Percentiles rank a stretch among this genome's conserved stretches.
These are phyloP conservation scores for Acleris sparsana DNA, from an alignment of 2,888 invertebrate species.

Conservation along the genomic window DNA sequence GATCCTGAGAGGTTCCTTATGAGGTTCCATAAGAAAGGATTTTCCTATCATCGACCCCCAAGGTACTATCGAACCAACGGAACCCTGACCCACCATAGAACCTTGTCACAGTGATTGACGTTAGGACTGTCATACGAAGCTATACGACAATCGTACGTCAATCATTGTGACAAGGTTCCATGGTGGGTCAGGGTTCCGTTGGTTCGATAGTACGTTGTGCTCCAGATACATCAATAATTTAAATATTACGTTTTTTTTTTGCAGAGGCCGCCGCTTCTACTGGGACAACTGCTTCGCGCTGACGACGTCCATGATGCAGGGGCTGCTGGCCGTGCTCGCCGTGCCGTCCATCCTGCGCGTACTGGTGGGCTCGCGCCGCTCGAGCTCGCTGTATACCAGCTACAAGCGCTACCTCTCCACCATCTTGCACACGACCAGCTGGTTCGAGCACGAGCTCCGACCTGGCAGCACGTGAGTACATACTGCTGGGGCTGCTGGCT, in stretches of 20 bases:
- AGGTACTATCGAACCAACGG: too few relatives aligned
- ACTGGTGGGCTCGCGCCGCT: slow-evolving; percentile 88
- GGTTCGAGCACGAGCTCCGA: slow-evolving; percentile 89
- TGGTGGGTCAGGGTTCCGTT: too few relatives aligned
- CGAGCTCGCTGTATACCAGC: slow-evolving; percentile 85
- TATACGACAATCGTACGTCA: too few relatives aligned
- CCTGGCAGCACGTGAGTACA: slow-evolving; percentile 82
- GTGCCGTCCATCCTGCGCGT: slow-evolving; percentile 89
- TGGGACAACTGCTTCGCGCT: slow-evolving; percentile 87
- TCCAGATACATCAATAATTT: too few relatives aligned
- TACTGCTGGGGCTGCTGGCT: not conserved
- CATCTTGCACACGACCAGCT: slow-evolving; percentile 88
- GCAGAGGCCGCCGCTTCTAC: slow-evolving; percentile 89
- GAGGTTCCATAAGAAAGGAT: too few relatives aligned
- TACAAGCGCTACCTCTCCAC: slow-evolving; percentile 92
- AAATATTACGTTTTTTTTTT: slow-evolving; percentile 45
- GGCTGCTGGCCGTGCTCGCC: slow-evolving; percentile 89
- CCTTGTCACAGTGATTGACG: too few relatives aligned
- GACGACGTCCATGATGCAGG: slow-evolving; percentile 88
- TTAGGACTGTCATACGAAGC: too few relatives aligned
- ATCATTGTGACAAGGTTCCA: too few relatives aligned
- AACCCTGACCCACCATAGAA: too few relatives aligned
- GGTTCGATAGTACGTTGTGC: too few relatives aligned
- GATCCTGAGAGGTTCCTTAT: too few relatives aligned
- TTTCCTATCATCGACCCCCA: too few relatives aligned